Percentiles rank a stretch among this genome's conserved stretches.
These are phyloP conservation scores for Cairina moschata DNA, from an alignment of 2,113 vertebrate genomes.

Conservation along the genomic window DNA sequence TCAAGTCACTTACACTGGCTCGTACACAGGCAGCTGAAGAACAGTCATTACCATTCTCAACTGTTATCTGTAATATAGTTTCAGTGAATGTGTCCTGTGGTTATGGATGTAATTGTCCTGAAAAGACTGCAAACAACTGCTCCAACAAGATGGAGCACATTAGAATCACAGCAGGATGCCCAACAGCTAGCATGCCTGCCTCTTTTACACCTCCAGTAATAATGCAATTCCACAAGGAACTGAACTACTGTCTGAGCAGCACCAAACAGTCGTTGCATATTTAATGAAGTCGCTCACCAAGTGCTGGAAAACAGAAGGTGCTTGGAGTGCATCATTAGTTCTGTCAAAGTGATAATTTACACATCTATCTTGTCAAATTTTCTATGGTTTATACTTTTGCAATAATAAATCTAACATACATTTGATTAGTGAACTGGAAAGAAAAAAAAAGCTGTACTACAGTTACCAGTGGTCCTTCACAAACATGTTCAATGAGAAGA, in stretches of 20 bases:
- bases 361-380: conserved; percentile 99
- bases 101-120: conserved; percentile 84
- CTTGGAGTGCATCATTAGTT: conserved; percentile 99
- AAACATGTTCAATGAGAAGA: conserved; percentile 64
- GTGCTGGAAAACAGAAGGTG: conserved; percentile 97
- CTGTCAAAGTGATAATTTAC: conserved; percentile 99
- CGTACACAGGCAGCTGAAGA: conserved; percentile 40
- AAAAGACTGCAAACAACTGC: conserved; percentile 85
- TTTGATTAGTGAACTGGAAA: conserved; percentile 86
- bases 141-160: conserved; percentile 91
- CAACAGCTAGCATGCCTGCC: conserved; percentile 78
- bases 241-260: conserved; percentile 81
- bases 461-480: conserved; percentile 64
- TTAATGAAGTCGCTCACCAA: conserved; percentile 86
- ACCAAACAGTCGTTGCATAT: conserved; percentile 86
- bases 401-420: conserved; percentile 96
- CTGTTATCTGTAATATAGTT: conserved; percentile 80
- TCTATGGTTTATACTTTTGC: conserved; percentile 90
- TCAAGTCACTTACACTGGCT: conserved; percentile 7
- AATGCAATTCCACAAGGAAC: conserved; percentile 87
- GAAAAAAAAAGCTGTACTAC: conserved; percentile 59
- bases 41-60: conserved; percentile 64
- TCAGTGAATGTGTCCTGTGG: conserved; percentile 80
- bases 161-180: conserved; percentile 84
- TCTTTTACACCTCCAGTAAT: conserved; percentile 81